These are phyloP conservation scores for Polypterus bichir DNA, from an alignment of 2,113 vertebrate species.

Conservation along the genomic window DNA sequence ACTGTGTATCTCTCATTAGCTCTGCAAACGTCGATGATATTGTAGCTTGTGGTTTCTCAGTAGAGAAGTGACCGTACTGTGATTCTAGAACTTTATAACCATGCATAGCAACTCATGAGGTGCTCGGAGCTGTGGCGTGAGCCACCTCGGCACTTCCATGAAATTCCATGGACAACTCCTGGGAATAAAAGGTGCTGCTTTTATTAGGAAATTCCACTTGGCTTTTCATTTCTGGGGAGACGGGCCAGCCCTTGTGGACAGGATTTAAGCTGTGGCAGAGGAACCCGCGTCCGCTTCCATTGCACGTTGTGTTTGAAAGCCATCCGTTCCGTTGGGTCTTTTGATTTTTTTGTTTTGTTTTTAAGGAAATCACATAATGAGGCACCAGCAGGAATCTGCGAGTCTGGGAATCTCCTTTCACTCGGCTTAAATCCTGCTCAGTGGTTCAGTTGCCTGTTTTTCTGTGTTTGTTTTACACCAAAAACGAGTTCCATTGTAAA, in stretches of 20 bases:
- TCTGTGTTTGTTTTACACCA: constrained; percentile 48
- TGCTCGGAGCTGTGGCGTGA: constrained; percentile 69
- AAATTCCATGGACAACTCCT: constrained; percentile 59
- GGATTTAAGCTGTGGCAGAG: constrained; percentile 50
- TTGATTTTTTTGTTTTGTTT: too few species aligned
- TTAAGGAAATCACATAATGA: too few species aligned
- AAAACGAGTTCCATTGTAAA: constrained; percentile 54
- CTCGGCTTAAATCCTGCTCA: constrained; percentile 47
- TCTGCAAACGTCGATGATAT: constrained; percentile 61
- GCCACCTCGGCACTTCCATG: constrained; percentile 63
- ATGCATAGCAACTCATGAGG: constrained; percentile 69
- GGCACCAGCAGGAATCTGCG: too few species aligned
- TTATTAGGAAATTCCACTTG: constrained; percentile 46
- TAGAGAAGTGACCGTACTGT: constrained; percentile 81
- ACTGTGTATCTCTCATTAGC: constrained; percentile 83
- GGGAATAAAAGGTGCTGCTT: constrained; percentile 75
- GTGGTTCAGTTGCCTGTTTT: constrained; percentile 32
- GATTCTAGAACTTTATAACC: constrained; percentile 68
- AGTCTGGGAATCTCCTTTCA: too few species aligned
- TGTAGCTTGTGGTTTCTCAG: constrained; percentile 80
- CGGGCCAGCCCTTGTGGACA: constrained; percentile 32
- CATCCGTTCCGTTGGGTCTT: too few species aligned
- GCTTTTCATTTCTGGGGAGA: too few species aligned
- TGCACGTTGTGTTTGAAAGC: too few species aligned
- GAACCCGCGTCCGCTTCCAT: too few species aligned